Evolutionary conservation across 1,140 invertebrate genomes (phyloP), one percentile per base, ranked within the genome.

Genomic region (Lepidostoma basale): DNA sequence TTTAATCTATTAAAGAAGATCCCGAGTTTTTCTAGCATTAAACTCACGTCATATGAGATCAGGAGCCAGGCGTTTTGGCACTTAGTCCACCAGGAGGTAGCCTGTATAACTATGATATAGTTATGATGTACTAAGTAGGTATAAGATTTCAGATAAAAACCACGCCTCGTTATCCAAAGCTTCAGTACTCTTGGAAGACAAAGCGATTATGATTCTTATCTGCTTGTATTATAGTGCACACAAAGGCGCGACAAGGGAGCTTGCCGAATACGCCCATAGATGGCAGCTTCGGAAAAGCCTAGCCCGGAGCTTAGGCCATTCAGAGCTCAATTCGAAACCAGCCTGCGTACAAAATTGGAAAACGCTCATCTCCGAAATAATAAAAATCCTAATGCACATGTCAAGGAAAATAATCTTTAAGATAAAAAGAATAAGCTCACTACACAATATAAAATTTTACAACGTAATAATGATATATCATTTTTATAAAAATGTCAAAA

Each of bases 281-380:
- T 30, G 47, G 25, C 47, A 52, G 25, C 25, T 6, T 52, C 23
- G 47, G 25, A 52, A 52, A 52, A 52, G 23, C 44, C 23, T 28
- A 52, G 23, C 14, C 30, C 6, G 14, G 30, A 52, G 25, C 25
- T n/a, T 9, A 52, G 47, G 25, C 47, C 44, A 47, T 47, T 47
- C 22, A 47, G 18, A 28, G 25, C 23, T 14, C 47, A n/a, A 52
- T 30, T 52, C 47, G 9, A 30, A 26, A 6, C 23, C 23, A 16
- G 47, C 47, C 25, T 52, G 25, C 25, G 47, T 52, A 52, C 47
- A 52, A 30, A 52, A 52, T 52, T 52, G 47, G 47, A 52, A 52
- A 52, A 52, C n/a, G 47, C 47, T 30, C 47, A 26, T 28, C 47
- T 52, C 3, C 25, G 30, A 28, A 28, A 36, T 9, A 5, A n/a